phyloP scores from a whole-genome alignment of 2,113 vertebrate genomes.

The Megatriorchis doriae region DNA sequence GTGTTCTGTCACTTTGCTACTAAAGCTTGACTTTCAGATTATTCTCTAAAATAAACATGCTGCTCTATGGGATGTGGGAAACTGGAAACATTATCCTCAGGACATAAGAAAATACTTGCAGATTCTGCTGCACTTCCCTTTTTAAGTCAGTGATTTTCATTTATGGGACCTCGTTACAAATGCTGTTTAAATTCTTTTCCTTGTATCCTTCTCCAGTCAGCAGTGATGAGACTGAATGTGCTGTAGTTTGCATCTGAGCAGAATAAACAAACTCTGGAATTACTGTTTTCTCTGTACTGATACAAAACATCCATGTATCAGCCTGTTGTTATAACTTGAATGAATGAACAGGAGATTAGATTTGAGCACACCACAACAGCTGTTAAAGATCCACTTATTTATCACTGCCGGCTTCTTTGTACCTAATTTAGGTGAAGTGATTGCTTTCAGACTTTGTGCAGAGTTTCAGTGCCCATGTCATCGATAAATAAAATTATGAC shows the following conservation, averaged over 20 bases:
- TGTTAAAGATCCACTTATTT: slow-evolving; percentile 4
- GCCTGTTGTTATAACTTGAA: neutral
- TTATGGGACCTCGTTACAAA: neutral
- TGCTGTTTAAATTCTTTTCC: neutral
- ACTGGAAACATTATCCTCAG: fast-evolving
- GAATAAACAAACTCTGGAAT: neutral
- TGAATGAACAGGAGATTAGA: slow-evolving; percentile 37
- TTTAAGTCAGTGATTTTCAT: neutral
- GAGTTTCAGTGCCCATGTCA: neutral
- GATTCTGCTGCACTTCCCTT: neutral
- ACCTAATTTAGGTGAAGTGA: neutral
- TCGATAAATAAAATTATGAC: neutral
- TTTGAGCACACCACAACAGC: neutral
- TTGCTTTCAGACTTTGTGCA: neutral
- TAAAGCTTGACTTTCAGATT: neutral
- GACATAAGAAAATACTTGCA: neutral
- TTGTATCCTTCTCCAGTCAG: neutral
- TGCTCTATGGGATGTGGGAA: neutral
- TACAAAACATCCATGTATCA: neutral
- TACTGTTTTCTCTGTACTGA: neutral
- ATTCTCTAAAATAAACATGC: neutral
- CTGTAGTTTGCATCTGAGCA: neutral
- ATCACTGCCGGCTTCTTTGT: neutral
- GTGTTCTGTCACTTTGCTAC: neutral
- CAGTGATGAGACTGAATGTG: neutral